These are phyloP conservation scores for Pomatostomus ruficeps DNA, from an alignment of 2,113 vertebrate genomes.

Conservation along the genomic window DNA sequence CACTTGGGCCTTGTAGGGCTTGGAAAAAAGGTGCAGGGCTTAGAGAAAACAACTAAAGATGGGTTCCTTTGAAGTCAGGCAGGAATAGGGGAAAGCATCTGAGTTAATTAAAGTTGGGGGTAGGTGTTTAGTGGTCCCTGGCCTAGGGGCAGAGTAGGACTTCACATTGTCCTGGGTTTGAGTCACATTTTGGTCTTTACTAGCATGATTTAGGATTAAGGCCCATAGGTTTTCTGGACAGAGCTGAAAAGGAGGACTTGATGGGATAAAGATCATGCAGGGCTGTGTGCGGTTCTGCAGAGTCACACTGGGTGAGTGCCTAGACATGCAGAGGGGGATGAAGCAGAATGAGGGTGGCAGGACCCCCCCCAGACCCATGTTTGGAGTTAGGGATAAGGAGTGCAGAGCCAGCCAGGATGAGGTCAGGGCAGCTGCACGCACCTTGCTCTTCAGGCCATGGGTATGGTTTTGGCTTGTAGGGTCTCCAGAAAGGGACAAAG, in stretches of 20 bases:
- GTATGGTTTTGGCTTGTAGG: background rate
- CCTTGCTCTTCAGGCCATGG: background rate
- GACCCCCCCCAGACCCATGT: background rate
- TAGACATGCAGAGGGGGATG: background rate
- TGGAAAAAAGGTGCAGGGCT: background rate
- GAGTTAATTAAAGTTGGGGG: background rate
- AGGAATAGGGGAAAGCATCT: background rate
- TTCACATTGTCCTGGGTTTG: background rate
- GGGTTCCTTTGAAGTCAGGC: background rate
- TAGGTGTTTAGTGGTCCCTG: background rate
- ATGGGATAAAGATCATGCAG: background rate
- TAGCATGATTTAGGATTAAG: background rate
- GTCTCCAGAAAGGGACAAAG: background rate
- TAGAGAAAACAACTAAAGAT: background rate
- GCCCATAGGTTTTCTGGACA: background rate
- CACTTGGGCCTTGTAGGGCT: background rate
- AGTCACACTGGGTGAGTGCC: background rate
- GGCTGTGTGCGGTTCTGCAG: background rate
- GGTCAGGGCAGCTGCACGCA: fast-evolving
- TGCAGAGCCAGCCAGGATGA: background rate
- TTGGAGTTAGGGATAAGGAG: background rate
- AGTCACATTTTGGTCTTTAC: background rate
- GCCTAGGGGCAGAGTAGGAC: background rate
- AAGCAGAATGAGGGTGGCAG: background rate
- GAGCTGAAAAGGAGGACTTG: background rate